Conservation (phyloP, 2,113 vertebrate species). For the Neodon shergylaensis region DNA sequence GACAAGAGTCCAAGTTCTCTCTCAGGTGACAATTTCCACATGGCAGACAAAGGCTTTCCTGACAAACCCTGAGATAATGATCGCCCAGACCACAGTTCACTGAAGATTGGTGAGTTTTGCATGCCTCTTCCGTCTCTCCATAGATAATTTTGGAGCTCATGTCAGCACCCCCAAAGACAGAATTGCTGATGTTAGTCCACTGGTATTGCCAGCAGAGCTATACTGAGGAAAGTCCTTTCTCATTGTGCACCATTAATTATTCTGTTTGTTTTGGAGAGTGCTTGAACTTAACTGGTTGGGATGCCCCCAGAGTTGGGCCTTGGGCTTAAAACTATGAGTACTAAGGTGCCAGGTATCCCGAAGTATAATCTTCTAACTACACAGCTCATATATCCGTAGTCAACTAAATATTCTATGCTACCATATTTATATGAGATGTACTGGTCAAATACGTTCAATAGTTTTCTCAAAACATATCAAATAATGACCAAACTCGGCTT, state of each 20-base stretch:
- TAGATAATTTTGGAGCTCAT: neutral
- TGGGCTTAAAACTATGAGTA: neutral
- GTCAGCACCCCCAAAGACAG: neutral
- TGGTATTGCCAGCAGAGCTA: neutral
- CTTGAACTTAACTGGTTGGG: neutral
- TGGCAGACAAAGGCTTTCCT: neutral
- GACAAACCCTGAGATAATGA: neutral
- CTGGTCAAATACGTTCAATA: neutral
- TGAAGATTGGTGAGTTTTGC: neutral
- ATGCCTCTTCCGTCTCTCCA: neutral
- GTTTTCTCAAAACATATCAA: constrained; percentile 12
- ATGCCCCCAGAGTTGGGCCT: neutral
- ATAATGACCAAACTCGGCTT: neutral
- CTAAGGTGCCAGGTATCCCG: neutral
- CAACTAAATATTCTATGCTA: neutral
- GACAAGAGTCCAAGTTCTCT: no score
- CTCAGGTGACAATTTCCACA: neutral
- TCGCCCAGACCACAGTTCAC: neutral
- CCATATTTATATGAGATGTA: neutral
- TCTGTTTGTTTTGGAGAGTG: neutral
- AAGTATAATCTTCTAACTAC: neutral
- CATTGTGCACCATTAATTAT: neutral
- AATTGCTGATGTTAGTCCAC: no score
- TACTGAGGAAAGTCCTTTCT: neutral
- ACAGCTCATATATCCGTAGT: neutral